Conservation (phyloP, 2,797 vertebrate genomes). For the Lutjanus argentimaculatus region DNA sequence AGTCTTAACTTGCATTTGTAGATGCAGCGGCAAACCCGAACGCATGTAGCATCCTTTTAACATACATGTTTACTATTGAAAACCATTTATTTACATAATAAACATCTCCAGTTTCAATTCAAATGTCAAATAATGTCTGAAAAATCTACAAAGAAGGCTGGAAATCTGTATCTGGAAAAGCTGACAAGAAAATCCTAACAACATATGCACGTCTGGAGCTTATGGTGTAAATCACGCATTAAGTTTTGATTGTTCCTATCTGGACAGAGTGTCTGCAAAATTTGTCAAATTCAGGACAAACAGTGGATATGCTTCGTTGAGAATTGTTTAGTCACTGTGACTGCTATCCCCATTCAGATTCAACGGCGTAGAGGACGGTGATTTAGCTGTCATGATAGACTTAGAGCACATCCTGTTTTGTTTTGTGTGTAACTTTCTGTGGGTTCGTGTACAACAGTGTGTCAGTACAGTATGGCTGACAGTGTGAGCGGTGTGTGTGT, state of each 20-base stretch:
- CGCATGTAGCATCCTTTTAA: no score
- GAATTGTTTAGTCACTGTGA: constrained; percentile 17
- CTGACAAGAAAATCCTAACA: constrained; percentile 12
- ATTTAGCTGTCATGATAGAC: constrained; percentile 46
- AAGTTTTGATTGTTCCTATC: constrained; percentile 16
- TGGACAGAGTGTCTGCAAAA: background rate
- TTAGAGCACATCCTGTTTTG: constrained; percentile 67
- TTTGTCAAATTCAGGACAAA: constrained; percentile 37
- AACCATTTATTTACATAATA: no score
- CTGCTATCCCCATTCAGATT: constrained; percentile 35
- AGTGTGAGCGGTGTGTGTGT: constrained; percentile 3
- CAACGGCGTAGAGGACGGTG: constrained; percentile 19
- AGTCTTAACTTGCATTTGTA: no score
- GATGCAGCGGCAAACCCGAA: no score
- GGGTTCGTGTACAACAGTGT: background rate
- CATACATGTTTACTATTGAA: no score
- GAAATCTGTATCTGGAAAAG: no score
- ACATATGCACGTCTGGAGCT: background rate
- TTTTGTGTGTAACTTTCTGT: constrained; percentile 25
- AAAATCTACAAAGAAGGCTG: no score
- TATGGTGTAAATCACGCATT: no score
- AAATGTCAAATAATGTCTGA: no score
- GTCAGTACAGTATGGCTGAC: background rate
- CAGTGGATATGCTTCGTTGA: constrained; percentile 13
- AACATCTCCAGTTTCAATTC: no score